Evolutionary conservation across 2,797 vertebrate genomes (phyloP), one percentile per base, ranked within the genome.

Genomic region (Craterocephalus amniculus): DNA sequence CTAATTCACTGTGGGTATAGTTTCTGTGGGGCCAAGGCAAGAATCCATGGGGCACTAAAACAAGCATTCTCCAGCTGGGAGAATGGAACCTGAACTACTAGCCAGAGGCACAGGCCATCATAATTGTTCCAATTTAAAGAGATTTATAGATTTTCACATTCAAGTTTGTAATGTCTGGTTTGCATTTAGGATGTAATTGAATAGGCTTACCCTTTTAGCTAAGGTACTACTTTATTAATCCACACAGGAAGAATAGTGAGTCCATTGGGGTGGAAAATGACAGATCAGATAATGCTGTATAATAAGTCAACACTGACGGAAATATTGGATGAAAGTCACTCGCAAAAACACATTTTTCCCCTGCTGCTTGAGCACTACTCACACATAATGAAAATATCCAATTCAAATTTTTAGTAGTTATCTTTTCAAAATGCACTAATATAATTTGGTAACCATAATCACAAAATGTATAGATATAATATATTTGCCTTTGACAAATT

Each of bases 141-240:
- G 78, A 79, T 87, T 87, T 87, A 84, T 88, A 83, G 73, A 83
- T 88, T 88, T 91, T 88, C 73, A 84, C 80, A 83, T 88, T 83
- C 58, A 81, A 80, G 87, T 90, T 64, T 87, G 85, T 67, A 78
- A 83, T 81, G 78, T 84, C 81, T 89, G 84, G 71, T 88, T 88
- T 87, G 69, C 65, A 83, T 89, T 83, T 83, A 22, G 63, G 73
- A 69, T 63, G 81, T 78, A 74, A 61, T 58, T 67, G 67, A 67
- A 74, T 77, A 84, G 62, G 52, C 63, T 86, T 85, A 85, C 81
- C 67, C 83, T 72, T 87, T 83, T 82, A 74, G 67, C 76, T 40
- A 18, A 79, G 78, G 64, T 43, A 72, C 48, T 27, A 60, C 69
- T 80, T 88, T 67, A 61, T 80, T 67, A 75, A 81, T 83, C 26